These are phyloP conservation scores for Propithecus perrieri DNA, from an alignment of 2,797 vertebrate species.

Conservation along the genomic window DNA sequence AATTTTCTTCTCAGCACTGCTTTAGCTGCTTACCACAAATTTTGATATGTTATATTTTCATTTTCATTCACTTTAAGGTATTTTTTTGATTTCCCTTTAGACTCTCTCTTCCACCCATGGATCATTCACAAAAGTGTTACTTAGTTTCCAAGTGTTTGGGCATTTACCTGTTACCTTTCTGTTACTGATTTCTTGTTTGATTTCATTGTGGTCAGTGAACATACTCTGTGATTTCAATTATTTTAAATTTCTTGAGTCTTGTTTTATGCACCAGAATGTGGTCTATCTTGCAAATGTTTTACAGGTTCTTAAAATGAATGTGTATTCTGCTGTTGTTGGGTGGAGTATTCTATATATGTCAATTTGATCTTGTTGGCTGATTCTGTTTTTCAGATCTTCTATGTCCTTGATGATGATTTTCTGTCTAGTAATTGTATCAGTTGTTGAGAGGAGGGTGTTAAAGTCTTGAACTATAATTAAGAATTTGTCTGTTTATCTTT, in stretches of 20 bases:
- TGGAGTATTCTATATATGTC: neutral
- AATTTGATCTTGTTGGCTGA: neutral
- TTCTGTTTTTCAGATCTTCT: neutral
- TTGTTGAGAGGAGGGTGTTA: neutral
- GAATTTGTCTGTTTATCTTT: neutral
- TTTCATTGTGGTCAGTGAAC: neutral
- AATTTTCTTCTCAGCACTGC: neutral
- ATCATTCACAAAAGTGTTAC: neutral
- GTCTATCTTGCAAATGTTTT: neutral
- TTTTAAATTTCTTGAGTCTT: neutral
- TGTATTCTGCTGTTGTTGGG: neutral
- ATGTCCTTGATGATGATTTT: neutral
- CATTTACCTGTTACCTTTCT: neutral
- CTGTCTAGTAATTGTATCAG: neutral
- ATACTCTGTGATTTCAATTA: neutral
- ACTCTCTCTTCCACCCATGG: neutral
- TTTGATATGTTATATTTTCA: neutral
- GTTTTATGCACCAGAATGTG: neutral
- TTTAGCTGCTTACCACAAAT: neutral
- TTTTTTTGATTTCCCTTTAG: neutral
- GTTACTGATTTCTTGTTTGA: neutral
- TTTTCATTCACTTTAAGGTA: neutral
- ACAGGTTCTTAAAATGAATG: neutral
- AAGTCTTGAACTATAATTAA: neutral
- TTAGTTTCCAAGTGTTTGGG: neutral